These are phyloP conservation scores for Brenthis ino DNA, from an alignment of 2,888 invertebrate species.

Conservation along the genomic window DNA sequence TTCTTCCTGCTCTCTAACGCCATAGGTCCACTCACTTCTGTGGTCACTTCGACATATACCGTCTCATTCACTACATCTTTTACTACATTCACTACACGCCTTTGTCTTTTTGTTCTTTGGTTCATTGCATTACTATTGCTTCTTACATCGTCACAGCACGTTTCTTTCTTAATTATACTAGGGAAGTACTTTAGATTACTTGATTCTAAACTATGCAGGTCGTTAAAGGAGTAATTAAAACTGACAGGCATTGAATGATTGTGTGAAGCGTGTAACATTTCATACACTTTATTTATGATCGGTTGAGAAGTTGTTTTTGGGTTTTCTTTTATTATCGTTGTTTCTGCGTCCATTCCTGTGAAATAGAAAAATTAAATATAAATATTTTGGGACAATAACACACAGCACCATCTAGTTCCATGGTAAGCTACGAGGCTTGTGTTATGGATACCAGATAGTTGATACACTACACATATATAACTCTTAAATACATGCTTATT, in stretches of 20 bases:
- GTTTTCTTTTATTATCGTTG: slow-evolving; percentile 55
- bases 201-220: slow-evolving; percentile 50
- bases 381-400: too few species aligned
- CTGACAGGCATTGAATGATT: slow-evolving; percentile 53
- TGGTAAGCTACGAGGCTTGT: too few species aligned
- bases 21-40: slow-evolving; percentile 50
- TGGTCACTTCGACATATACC: slow-evolving; percentile 46
- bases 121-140: slow-evolving; percentile 44
- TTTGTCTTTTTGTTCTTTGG: slow-evolving; percentile 54
- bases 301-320: slow-evolving; percentile 55
- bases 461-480: too few species aligned
- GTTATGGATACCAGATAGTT: too few species aligned
- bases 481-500: too few species aligned
- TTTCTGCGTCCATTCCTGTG: slow-evolving; percentile 71
- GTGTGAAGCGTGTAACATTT: slow-evolving; percentile 65
- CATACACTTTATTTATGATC: slow-evolving; percentile 70
- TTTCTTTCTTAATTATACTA: slow-evolving; percentile 45
- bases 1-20: slow-evolving; percentile 61
- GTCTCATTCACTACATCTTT: slow-evolving; percentile 49
- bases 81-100: slow-evolving; percentile 58
- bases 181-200: slow-evolving; percentile 44
- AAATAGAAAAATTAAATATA: slow-evolving; percentile 33
- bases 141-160: slow-evolving; percentile 48
- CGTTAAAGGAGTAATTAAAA: slow-evolving; percentile 56
- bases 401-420: too few species aligned